Base-by-base conservation (phyloP, 2,888 invertebrate species). In the Sicus ferrugineus region DNA sequence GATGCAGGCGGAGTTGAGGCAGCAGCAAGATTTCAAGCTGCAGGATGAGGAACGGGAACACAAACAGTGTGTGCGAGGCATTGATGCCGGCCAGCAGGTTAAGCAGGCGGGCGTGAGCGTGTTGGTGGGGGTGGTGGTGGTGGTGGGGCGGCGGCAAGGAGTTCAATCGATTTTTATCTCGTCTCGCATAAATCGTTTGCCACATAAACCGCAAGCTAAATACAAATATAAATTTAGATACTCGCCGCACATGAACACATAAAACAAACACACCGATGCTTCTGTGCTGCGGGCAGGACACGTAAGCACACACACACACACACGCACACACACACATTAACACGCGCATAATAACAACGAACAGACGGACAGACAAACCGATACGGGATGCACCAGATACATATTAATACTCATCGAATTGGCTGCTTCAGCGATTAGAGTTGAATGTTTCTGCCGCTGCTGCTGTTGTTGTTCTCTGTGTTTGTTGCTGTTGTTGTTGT, bases 91-190 rank as follows among this genome's bases (percentile, higher is more conserved):
- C 21, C 1, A 2, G 28, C 26, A 56, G 3, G 14, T 19, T 7
- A n/a, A 16, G 21, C 7, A 50, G 2, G 21, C 50, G 23, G 14
- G 16, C 3, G 28, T 26, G 6, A 23, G 11, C 14, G 54, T 3
- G 26, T 14, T 11, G 21, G 28, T 23, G 26, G 2, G 28, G 21
- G 26, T 23, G 11, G 16, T 38, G 58, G 31, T 19, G 54, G 23
- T 38, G 2, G 48, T 2, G 19, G 34, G 52, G 38, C 5, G 52
- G 23, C 5, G 5, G 34, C 42, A 42, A 42, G 42, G 38, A 77
- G 77, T 79, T 77, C 77, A 81, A 80, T 80, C 81, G 80, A 80
- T 80, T 80, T 77, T 77, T 81, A 80, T 80, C 80, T 79, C 75
- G 74, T 75, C 77, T 77, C 77, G 77, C 79, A 81, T 80, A 80